Evolutionary conservation across 2,797 vertebrate species (phyloP).

Genomic region (Trematomus bernacchii): DNA sequence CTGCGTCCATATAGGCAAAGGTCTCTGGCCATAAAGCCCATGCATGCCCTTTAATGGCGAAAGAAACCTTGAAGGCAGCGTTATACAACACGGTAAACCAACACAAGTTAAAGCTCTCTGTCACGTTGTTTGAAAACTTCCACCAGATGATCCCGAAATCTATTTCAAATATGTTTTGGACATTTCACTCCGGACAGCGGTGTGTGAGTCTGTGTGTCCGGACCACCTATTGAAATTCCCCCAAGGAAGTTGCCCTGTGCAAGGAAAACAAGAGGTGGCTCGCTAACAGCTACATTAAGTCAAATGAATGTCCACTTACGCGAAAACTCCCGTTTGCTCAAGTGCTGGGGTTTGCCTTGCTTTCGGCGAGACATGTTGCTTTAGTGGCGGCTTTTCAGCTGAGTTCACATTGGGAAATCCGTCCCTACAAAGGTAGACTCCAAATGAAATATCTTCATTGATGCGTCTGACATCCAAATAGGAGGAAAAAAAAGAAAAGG

Average conservation of each 20-base stretch:
- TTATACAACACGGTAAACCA: constrained; percentile 54
- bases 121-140: constrained; percentile 56
- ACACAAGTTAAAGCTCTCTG: constrained; percentile 34
- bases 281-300: constrained; percentile 36
- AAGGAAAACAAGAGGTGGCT: constrained; percentile 36
- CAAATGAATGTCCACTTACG: constrained; percentile 91
- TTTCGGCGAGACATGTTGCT: constrained; percentile 99
- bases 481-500: background rate
- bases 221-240: constrained; percentile 25
- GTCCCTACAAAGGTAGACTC: constrained; percentile 91
- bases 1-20: constrained; percentile 67
- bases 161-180: constrained; percentile 9
- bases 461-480: constrained; percentile 94
- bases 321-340: constrained; percentile 99
- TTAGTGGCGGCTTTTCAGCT: constrained; percentile 87
- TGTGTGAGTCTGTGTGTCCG: constrained; percentile 55
- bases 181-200: constrained; percentile 70
- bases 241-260: constrained; percentile 49
- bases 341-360: constrained; percentile 99
- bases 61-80: constrained; percentile 63
- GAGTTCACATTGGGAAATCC: constrained; percentile 98
- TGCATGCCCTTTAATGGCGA: constrained; percentile 80
- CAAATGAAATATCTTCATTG: constrained; percentile 96
- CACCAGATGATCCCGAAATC: background rate
- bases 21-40: constrained; percentile 70